A percentile compares a stretch with the other conserved stretches of the same genome.
Evolutionary conservation across 2,797 vertebrate species (phyloP).

Genomic region (Spea hammondii): DNA sequence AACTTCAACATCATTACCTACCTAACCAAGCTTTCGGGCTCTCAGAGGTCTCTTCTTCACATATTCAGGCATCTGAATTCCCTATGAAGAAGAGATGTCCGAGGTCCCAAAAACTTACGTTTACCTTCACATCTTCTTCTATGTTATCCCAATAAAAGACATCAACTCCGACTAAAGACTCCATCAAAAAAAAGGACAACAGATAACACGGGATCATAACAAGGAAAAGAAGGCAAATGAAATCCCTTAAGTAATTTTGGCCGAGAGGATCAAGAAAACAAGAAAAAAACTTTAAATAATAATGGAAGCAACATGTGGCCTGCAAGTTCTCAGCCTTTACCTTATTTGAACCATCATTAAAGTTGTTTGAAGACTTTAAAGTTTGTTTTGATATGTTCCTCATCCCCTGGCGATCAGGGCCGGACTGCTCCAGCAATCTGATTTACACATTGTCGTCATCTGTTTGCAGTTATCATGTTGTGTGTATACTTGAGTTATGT

Average conservation of each 20-base stretch:
- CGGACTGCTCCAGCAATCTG: constrained; percentile 1
- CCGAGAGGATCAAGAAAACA: constrained; percentile 42
- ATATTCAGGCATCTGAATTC: too few species aligned
- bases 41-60: too few species aligned
- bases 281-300: constrained; percentile 53
- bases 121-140: too few species aligned
- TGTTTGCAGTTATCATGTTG: constrained; percentile 30
- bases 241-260: constrained; percentile 43
- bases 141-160: too few species aligned
- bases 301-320: constrained; percentile 64
- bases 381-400: constrained; percentile 43
- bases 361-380: constrained; percentile 53
- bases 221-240: constrained; percentile 19
- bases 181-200: constrained; percentile 26
- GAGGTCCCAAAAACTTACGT: too few species aligned
- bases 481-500: constrained; percentile 23
- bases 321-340: constrained; percentile 60
- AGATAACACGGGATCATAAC: constrained; percentile 40
- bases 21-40: too few species aligned
- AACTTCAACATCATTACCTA: too few species aligned
- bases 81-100: too few species aligned
- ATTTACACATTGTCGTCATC: constrained; percentile 29
- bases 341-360: constrained; percentile 59
- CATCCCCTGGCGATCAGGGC: constrained; percentile 15
- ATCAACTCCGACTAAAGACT: constrained; percentile 16